Evolutionary conservation across 2,797 vertebrate species (phyloP).

Genomic region (Acestrorhynchus altus): DNA sequence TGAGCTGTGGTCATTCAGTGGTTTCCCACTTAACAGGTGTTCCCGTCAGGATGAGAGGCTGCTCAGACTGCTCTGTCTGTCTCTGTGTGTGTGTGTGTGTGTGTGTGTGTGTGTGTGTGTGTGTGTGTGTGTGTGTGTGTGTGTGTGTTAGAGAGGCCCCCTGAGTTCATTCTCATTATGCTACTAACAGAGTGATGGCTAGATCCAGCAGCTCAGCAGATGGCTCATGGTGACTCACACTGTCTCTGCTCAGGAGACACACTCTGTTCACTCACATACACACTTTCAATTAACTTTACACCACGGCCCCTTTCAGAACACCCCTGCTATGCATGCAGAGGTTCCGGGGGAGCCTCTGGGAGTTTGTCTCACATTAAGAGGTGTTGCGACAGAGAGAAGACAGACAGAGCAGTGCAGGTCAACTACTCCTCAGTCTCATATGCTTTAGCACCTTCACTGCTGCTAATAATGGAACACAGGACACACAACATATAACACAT

Average conservation of each 20-base stretch:
- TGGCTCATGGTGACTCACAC: conserved; percentile 58
- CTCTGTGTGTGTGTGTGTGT: not conserved
- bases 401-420: conserved; percentile 26
- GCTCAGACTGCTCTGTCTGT: not conserved
- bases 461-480: not conserved
- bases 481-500: not conserved
- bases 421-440: not conserved
- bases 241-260: conserved; percentile 27
- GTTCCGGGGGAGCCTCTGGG: conserved; percentile 30
- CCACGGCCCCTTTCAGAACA: conserved; percentile 20
- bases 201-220: conserved; percentile 17
- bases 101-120: not conserved
- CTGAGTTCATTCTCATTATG: conserved; percentile 36
- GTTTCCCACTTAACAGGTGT: conserved; percentile 49
- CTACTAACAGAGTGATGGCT: conserved; percentile 21
- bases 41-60: conserved; percentile 7
- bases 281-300: conserved; percentile 52
- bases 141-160: not conserved
- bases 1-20: conserved; percentile 42
- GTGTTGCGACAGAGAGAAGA: conserved; percentile 39
- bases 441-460: not conserved
- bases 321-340: not conserved
- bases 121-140: not conserved
- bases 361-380: conserved; percentile 29
- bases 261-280: conserved; percentile 38